Evolutionary conservation across 2,113 vertebrate genomes (phyloP).

Genomic region (Urocitellus parryii): DNA sequence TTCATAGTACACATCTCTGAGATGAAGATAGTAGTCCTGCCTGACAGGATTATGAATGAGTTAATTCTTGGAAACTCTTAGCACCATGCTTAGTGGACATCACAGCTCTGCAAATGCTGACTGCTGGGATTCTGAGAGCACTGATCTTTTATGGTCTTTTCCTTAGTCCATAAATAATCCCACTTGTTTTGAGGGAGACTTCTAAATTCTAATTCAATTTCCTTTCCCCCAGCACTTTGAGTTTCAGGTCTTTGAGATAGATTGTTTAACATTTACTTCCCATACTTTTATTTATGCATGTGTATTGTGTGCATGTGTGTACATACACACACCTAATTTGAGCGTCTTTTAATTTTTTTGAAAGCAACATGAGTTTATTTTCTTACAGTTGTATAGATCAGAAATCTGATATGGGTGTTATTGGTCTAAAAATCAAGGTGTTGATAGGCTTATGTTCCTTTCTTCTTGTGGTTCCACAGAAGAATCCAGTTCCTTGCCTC

Average conservation of each 20-base stretch:
- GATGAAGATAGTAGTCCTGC: background rate
- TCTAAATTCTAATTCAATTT: conserved; percentile 15
- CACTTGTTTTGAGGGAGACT: background rate
- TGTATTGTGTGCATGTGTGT: background rate
- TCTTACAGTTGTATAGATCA: background rate
- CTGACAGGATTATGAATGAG: background rate
- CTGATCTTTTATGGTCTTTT: background rate
- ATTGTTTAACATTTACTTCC: background rate
- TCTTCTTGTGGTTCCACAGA: background rate
- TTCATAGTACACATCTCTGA: background rate
- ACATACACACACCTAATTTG: background rate
- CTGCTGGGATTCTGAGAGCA: background rate
- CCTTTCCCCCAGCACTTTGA: background rate
- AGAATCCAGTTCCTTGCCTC: background rate
- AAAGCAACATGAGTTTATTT: background rate
- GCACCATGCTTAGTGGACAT: background rate
- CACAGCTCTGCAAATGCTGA: conserved; percentile 10
- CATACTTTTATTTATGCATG: conserved; percentile 21
- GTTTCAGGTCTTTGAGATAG: background rate
- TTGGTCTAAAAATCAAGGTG: background rate
- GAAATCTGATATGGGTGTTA: background rate
- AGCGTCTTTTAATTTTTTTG: background rate
- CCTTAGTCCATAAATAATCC: background rate
- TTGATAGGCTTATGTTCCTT: background rate
- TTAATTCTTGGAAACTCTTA: background rate